Percentiles rank a stretch among this genome's conserved stretches.
These are phyloP conservation scores for Buphagus erythrorhynchus DNA, from an alignment of 2,797 vertebrate species.

Conservation along the genomic window DNA sequence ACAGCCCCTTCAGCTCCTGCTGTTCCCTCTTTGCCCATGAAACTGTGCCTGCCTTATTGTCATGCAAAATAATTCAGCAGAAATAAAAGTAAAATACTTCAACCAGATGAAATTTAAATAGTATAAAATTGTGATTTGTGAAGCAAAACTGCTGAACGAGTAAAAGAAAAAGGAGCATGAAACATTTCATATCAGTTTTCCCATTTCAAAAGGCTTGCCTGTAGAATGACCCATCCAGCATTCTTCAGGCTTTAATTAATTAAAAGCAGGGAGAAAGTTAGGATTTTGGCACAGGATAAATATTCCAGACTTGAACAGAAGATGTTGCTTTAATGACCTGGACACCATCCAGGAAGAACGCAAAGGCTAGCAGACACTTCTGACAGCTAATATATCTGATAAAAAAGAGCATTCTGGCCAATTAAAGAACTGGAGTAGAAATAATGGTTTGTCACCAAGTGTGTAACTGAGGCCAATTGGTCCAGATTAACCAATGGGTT, in stretches of 20 bases:
- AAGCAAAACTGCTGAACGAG: conserved; percentile 62
- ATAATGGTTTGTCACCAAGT: conserved; percentile 82
- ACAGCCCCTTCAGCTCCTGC: background rate
- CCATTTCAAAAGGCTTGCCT: conserved; percentile 48
- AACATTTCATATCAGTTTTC: conserved; percentile 44
- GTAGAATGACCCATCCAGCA: conserved; percentile 61
- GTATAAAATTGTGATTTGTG: conserved; percentile 60
- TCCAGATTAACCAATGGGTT: conserved; percentile 80
- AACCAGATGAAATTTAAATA: conserved; percentile 60
- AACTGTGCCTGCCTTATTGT: background rate
- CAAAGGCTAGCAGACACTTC: conserved; percentile 78
- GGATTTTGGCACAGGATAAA: conserved; percentile 76
- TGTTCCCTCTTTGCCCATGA: background rate
- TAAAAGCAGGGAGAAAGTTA: conserved; percentile 68
- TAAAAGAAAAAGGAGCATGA: conserved; percentile 62
- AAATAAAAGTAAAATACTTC: conserved; percentile 49
- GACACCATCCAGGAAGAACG: conserved; percentile 77
- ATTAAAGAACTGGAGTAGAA: conserved; percentile 80
- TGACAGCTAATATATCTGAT: conserved; percentile 81
- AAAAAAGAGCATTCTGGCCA: conserved; percentile 81
- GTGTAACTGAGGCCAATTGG: conserved; percentile 81
- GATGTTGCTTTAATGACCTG: conserved; percentile 83
- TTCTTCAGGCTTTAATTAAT: conserved; percentile 78
- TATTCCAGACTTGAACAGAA: conserved; percentile 73
- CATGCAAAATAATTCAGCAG: conserved; percentile 36